Conservation (phyloP, 2,113 vertebrate genomes). For the Sylvia atricapilla region DNA sequence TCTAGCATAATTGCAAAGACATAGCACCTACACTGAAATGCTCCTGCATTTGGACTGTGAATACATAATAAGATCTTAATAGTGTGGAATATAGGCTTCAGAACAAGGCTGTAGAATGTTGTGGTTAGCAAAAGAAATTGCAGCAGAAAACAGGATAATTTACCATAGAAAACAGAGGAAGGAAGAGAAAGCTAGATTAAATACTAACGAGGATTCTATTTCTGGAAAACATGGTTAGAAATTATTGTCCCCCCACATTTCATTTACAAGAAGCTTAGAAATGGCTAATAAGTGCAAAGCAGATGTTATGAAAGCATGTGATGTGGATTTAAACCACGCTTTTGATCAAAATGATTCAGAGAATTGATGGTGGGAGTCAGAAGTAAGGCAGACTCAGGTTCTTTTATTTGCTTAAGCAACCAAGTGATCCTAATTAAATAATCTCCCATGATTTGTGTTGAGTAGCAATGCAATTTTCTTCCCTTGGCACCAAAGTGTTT, state of each 20-base stretch:
- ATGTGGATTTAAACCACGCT: background rate
- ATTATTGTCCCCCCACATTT: rapidly evolving
- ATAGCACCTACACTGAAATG: background rate
- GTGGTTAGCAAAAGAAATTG: background rate
- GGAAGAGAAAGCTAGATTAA: background rate
- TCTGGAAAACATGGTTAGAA: background rate
- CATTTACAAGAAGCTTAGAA: background rate
- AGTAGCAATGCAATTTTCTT: background rate
- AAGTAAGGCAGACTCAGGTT: background rate
- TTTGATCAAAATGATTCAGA: background rate
- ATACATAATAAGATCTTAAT: background rate
- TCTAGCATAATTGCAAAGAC: background rate
- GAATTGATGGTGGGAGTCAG: background rate
- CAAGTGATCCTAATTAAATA: background rate
- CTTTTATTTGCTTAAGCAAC: conserved; percentile 20
- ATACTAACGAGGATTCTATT: background rate
- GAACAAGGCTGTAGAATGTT: background rate
- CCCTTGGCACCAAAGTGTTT: background rate
- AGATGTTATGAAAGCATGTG: background rate
- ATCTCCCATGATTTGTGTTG: background rate
- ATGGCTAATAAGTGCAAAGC: background rate
- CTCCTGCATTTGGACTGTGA: background rate
- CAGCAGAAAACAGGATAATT: background rate
- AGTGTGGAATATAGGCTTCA: background rate
- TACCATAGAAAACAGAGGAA: background rate